Evolutionary conservation across 2,888 invertebrate species (phyloP).

Genomic region (Trichopria drosophilae): DNA sequence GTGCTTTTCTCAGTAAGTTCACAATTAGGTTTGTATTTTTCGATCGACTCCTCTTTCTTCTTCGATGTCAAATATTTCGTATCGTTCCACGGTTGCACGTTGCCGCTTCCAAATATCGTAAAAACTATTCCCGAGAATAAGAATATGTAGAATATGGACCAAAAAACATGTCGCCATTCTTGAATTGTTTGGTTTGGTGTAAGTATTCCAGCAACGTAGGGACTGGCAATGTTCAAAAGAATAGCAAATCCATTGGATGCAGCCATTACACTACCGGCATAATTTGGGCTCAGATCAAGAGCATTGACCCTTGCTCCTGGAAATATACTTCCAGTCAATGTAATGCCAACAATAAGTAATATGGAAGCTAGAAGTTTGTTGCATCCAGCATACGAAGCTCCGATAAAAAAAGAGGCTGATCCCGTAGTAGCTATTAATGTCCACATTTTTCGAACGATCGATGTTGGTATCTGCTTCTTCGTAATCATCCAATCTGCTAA

Average conservation of each 20-base stretch:
- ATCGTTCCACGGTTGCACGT: conserved; percentile 77
- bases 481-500: conserved; percentile 46
- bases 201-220: conserved; percentile 69
- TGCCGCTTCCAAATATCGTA: conserved; percentile 71
- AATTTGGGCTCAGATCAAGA: conserved; percentile 60
- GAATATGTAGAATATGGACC: conserved; percentile 74
- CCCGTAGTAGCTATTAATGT: conserved; percentile 54
- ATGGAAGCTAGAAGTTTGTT: conserved; percentile 53
- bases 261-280: conserved; percentile 60
- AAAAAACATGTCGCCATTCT: conserved; percentile 80
- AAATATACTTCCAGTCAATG: conserved; percentile 59
- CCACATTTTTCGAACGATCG: conserved; percentile 49
- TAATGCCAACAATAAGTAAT: conserved; percentile 59
- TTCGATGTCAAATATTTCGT: conserved; percentile 52
- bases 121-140: conserved; percentile 70
- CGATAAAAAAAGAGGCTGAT: conserved; percentile 42
- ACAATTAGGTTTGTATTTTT: no score
- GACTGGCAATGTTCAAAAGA: conserved; percentile 72
- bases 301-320: conserved; percentile 61
- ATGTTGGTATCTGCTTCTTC: conserved; percentile 40
- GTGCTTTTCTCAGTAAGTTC: no score
- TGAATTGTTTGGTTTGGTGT: conserved; percentile 55
- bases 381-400: conserved; percentile 59
- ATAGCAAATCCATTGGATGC: conserved; percentile 68
- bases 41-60: background rate